A percentile compares a stretch with the other conserved stretches of the same genome.
phyloP scores from a whole-genome alignment of 1,140 invertebrate genomes.

The Atta cephalotes region DNA sequence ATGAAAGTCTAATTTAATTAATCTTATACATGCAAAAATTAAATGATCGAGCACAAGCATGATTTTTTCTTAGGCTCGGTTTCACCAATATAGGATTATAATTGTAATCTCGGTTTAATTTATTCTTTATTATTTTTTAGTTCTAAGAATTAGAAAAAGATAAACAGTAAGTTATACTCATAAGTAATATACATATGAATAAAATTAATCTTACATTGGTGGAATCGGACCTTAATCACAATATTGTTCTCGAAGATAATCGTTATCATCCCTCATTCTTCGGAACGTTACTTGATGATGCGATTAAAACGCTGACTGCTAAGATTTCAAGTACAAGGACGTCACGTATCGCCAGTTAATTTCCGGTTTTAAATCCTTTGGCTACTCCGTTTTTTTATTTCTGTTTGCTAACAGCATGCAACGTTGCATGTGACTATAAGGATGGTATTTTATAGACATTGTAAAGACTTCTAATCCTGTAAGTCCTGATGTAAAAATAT shows the following conservation, averaged over 20 bases:
- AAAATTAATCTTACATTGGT: no score
- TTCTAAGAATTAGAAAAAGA: no score
- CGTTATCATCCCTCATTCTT: conserved; percentile 9
- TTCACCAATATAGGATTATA: no score
- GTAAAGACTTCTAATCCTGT: neutral
- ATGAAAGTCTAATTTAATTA: neutral
- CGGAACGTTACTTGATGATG: conserved; percentile 33
- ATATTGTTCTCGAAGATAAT: neutral
- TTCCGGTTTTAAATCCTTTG: conserved; percentile 31
- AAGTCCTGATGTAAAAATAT: neutral
- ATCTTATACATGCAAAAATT: neutral
- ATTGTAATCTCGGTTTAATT: no score
- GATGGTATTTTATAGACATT: neutral
- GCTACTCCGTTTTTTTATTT: neutral
- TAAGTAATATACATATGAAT: no score
- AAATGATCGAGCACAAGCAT: neutral
- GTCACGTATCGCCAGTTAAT: conserved; percentile 36
- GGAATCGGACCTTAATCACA: neutral
- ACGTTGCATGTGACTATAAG: neutral
- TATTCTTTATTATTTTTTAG: no score
- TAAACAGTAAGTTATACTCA: no score
- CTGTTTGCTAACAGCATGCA: neutral
- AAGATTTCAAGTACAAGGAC: conserved; percentile 53
- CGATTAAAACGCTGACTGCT: conserved; percentile 50
- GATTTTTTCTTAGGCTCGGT: neutral